Evolutionary conservation across 2,113 vertebrate genomes (phyloP).

Genomic region (Pseudorasbora parva): DNA sequence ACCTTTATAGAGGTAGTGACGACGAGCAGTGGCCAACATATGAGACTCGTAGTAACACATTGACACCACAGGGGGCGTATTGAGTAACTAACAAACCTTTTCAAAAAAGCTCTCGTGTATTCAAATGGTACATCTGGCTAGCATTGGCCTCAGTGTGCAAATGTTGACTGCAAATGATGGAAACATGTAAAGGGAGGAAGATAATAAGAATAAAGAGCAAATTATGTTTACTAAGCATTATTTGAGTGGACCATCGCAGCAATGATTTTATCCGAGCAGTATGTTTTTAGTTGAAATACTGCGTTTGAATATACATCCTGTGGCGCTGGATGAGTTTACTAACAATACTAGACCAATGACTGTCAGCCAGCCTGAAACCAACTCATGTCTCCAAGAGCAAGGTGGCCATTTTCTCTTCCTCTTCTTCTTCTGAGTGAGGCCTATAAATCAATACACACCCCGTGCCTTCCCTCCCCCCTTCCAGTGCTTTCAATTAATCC

Average conservation of each 20-base stretch:
- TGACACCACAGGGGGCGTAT: constrained; percentile 3
- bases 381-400: constrained; percentile 52
- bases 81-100: not conserved
- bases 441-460: constrained; percentile 60
- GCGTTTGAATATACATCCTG: not conserved
- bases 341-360: not conserved
- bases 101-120: not conserved
- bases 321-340: not conserved
- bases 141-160: not conserved
- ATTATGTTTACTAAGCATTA: not conserved
- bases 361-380: constrained; percentile 55
- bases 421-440: constrained; percentile 48
- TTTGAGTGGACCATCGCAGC: not conserved
- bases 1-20: not conserved
- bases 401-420: constrained; percentile 59
- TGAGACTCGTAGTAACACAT: not conserved
- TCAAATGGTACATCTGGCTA: not conserved
- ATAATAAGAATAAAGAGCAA: not conserved
- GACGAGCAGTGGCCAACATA: not conserved
- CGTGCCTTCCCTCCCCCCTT: constrained; percentile 36
- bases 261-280: not conserved
- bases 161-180: not conserved
- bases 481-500: constrained; percentile 65
- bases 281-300: not conserved
- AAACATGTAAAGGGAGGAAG: not conserved